These are phyloP conservation scores for Orientallactaga bullata DNA, from an alignment of 2,113 vertebrate genomes.

Conservation along the genomic window DNA sequence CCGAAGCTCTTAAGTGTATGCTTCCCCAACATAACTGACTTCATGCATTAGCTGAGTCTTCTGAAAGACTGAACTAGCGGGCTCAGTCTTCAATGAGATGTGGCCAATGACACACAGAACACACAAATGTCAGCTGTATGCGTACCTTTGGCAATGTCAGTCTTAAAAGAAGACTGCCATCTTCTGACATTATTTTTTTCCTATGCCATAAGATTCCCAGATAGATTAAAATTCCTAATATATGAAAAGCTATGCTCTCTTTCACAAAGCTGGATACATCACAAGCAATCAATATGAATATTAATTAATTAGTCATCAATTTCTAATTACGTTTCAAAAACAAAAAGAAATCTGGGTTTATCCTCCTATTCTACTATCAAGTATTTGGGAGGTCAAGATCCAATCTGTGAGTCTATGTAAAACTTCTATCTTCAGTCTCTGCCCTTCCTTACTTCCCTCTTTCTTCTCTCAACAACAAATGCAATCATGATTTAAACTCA, in stretches of 20 bases:
- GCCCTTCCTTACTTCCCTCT: neutral
- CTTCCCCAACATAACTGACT: neutral
- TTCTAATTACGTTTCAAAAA: neutral
- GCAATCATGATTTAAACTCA: slow-evolving; percentile 45
- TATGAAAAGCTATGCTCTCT: neutral
- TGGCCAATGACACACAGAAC: neutral
- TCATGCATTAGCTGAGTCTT: neutral
- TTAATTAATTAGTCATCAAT: neutral
- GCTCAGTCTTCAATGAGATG: neutral
- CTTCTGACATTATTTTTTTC: neutral
- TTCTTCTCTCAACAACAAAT: slow-evolving; percentile 4
- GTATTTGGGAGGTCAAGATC: neutral
- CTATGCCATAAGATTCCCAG: neutral
- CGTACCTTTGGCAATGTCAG: neutral
- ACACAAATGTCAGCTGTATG: neutral
- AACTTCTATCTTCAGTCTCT: neutral
- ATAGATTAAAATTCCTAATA: neutral
- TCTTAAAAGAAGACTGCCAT: slow-evolving; percentile 15
- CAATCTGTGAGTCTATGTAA: neutral
- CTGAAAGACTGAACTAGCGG: neutral
- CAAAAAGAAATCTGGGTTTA: neutral
- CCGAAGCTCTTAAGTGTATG: neutral
- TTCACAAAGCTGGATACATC: neutral
- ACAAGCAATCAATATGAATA: neutral
- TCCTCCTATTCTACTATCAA: neutral